Conservation (phyloP, 2,797 vertebrate genomes). For the Melanotaenia nigrans region DNA sequence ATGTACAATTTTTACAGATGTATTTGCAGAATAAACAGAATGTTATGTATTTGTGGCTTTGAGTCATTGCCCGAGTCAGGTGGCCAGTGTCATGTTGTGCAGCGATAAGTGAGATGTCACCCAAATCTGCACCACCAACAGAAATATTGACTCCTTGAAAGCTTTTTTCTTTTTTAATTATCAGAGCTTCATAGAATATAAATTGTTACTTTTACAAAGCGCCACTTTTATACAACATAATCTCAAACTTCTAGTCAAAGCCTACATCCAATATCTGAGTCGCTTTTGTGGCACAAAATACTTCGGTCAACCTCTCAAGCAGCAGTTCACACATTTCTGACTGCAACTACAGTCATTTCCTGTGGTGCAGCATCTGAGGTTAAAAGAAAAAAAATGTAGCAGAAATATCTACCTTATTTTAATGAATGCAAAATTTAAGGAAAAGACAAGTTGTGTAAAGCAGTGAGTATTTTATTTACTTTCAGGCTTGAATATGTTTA, state of each 20-base stretch:
- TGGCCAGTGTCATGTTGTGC: neutral
- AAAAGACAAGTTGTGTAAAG: slow-evolving; percentile 52
- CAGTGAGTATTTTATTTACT: slow-evolving; percentile 87
- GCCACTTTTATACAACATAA: no score
- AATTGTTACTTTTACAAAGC: neutral
- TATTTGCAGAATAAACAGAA: slow-evolving; percentile 86
- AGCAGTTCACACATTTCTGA: slow-evolving; percentile 15
- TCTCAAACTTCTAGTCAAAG: neutral
- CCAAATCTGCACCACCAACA: neutral
- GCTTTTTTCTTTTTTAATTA: neutral
- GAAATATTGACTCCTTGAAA: neutral
- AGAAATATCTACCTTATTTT: neutral
- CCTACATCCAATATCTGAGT: neutral
- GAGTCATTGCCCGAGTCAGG: slow-evolving; percentile 5
- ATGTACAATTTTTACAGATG: slow-evolving; percentile 85
- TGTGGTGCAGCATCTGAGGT: slow-evolving; percentile 4
- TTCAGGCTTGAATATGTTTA: slow-evolving; percentile 87
- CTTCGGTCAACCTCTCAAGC: neutral
- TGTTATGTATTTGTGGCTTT: slow-evolving; percentile 53
- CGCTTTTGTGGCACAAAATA: neutral
- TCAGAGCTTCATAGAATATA: neutral
- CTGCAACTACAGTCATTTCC: slow-evolving; percentile 29
- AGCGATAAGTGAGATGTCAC: neutral
- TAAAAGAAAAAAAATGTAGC: neutral
- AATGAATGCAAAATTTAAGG: neutral